Evolutionary conservation across 2,113 vertebrate species (phyloP).

Genomic region (Oxyura jamaicensis): DNA sequence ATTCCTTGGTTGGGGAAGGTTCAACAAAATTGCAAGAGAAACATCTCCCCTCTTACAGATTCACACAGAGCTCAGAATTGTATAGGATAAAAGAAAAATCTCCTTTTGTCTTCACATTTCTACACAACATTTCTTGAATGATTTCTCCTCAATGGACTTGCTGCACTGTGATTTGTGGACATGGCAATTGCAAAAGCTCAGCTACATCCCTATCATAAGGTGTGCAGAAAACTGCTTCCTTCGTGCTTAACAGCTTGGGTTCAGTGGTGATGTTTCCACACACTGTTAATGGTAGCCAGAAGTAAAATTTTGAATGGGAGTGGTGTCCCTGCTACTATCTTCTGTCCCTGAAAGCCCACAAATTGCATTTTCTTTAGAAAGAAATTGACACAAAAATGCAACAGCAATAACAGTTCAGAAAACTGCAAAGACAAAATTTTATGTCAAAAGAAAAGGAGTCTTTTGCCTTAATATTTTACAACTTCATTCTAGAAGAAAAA

Average conservation of each 20-base stretch:
- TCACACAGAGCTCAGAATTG: not conserved
- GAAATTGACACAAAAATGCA: not conserved
- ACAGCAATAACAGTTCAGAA: not conserved
- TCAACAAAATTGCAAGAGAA: not conserved
- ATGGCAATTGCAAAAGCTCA: accelerated
- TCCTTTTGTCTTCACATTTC: not conserved
- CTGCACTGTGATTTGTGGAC: not conserved
- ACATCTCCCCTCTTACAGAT: not conserved
- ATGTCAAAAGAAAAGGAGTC: not conserved
- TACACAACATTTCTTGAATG: not conserved
- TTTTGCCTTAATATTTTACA: not conserved
- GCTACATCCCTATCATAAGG: not conserved
- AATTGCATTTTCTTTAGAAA: not conserved
- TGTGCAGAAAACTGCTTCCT: not conserved
- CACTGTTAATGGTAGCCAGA: not conserved
- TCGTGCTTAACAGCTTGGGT: not conserved
- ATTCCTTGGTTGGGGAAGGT: not conserved
- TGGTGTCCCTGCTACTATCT: not conserved
- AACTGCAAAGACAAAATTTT: not conserved
- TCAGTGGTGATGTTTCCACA: not conserved
- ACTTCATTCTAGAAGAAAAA: not conserved
- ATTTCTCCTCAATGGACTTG: not conserved
- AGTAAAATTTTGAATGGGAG: not conserved
- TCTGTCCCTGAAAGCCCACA: not conserved
- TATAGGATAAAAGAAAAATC: not conserved